phyloP scores from a whole-genome alignment of 1,140 invertebrate species.

The Drosophila punjabiensis region DNA sequence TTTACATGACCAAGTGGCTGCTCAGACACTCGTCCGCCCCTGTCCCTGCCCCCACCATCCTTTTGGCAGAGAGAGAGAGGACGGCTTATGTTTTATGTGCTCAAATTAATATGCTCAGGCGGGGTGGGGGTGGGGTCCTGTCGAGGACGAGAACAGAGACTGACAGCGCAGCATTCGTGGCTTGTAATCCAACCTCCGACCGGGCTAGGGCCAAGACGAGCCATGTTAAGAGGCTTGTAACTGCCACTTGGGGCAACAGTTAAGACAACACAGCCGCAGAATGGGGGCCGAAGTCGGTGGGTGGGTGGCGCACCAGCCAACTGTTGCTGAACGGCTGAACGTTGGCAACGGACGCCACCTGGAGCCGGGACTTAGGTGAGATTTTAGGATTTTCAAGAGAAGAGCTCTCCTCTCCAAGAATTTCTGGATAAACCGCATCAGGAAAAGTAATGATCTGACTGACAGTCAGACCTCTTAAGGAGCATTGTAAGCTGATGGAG shows the following conservation, averaged over 20 bases:
- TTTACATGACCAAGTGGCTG: slow-evolving; percentile 76
- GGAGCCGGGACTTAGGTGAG: not conserved
- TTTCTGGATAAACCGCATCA: not conserved
- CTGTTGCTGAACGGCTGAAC: slow-evolving; percentile 61
- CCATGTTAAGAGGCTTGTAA: slow-evolving; percentile 65
- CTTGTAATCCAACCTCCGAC: slow-evolving; percentile 42
- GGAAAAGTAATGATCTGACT: not conserved
- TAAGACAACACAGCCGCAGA: slow-evolving; percentile 38
- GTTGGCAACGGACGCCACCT: slow-evolving; percentile 17
- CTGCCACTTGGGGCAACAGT: slow-evolving; percentile 72
- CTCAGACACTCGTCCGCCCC: slow-evolving; percentile 26
- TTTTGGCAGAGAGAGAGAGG: not conserved
- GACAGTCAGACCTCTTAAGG: not conserved
- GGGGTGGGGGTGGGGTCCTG: slow-evolving; percentile 19
- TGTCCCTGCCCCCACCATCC: not conserved
- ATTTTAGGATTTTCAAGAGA: not conserved
- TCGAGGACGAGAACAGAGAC: slow-evolving; percentile 10
- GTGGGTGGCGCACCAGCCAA: slow-evolving; percentile 10
- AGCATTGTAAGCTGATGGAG: not conserved
- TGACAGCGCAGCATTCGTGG: slow-evolving; percentile 46
- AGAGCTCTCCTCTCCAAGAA: not conserved
- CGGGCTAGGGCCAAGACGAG: slow-evolving; percentile 15
- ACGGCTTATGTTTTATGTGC: slow-evolving; percentile 73
- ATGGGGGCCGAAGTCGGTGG: not conserved
- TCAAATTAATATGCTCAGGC: slow-evolving; percentile 75